A percentile compares a stretch with the other conserved stretches of the same genome.
Conservation (phyloP, 1,140 invertebrate genomes). For the Ostrea edulis region DNA sequence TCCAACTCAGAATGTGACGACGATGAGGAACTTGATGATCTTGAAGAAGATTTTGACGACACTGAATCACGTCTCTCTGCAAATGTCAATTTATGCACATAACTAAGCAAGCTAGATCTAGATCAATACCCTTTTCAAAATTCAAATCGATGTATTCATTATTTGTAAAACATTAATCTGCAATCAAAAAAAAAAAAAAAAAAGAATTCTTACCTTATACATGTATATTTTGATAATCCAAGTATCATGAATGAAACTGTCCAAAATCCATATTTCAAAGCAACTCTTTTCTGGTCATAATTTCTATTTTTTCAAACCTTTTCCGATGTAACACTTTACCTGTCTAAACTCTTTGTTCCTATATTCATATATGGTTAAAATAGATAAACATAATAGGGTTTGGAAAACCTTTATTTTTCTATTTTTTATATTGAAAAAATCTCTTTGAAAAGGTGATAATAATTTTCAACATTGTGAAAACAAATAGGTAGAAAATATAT, state of each 20-base stretch:
- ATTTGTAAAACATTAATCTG: background rate
- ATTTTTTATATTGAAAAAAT: no score
- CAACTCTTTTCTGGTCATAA: background rate
- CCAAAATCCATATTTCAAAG: constrained; percentile 1
- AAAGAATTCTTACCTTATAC: background rate
- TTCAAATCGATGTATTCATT: no score
- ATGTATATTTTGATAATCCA: background rate
- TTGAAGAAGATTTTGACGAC: constrained; percentile 38
- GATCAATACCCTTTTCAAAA: no score
- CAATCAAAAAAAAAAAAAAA: background rate
- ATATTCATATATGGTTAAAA: background rate
- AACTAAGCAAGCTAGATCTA: no score
- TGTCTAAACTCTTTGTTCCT: background rate
- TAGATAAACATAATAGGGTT: background rate
- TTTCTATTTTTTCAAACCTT: background rate
- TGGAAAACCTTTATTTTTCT: background rate
- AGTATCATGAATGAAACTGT: background rate
- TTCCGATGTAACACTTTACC: background rate
- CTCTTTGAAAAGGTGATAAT: background rate
- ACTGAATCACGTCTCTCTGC: background rate
- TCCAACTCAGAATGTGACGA: constrained; percentile 36
- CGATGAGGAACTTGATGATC: constrained; percentile 33
- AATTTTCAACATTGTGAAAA: background rate
- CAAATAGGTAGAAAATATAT: background rate
- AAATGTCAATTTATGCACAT: background rate